These are phyloP conservation scores for Sycophila sp. DNA, from an alignment of 1,140 invertebrate species.

Conservation along the genomic window DNA sequence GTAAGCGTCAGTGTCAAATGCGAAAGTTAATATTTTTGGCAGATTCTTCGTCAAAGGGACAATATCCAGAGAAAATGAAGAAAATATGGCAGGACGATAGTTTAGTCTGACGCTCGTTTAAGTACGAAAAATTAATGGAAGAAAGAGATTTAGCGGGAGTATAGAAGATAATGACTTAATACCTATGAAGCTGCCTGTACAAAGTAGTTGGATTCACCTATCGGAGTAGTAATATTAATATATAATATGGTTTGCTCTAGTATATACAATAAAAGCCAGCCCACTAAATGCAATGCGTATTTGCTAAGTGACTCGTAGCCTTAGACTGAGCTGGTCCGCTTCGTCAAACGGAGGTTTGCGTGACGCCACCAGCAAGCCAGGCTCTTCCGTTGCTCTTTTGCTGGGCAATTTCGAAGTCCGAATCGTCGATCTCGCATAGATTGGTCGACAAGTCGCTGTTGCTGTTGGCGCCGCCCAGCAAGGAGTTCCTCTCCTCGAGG, in stretches of 20 bases:
- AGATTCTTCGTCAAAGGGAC: too few species aligned
- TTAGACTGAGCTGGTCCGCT: slow-evolving; percentile 27
- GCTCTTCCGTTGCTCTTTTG: slow-evolving; percentile 66
- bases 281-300: slow-evolving; percentile 40
- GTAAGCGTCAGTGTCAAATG: too few species aligned
- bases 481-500: slow-evolving; percentile 78
- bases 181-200: slow-evolving; percentile 58
- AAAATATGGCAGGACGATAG: too few species aligned
- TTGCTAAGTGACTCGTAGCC: slow-evolving; percentile 37
- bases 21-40: too few species aligned
- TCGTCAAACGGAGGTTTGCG: slow-evolving; percentile 72
- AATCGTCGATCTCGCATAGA: slow-evolving; percentile 93
- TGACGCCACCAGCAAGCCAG: slow-evolving; percentile 66
- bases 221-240: not conserved
- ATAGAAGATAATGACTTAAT: too few species aligned
- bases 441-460: slow-evolving; percentile 88
- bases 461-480: slow-evolving; percentile 76
- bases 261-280: slow-evolving; percentile 47
- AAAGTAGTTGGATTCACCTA: slow-evolving; percentile 40
- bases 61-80: too few species aligned
- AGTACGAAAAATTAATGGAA: too few species aligned
- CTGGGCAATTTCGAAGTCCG: slow-evolving; percentile 75
- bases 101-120: too few species aligned
- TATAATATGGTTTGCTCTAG: slow-evolving; percentile 24
- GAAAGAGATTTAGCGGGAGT: too few species aligned